A percentile compares a stretch with the other conserved stretches of the same genome.
Conservation (phyloP, 2,888 invertebrate genomes). For the Scelioninae gen. 1 region DNA sequence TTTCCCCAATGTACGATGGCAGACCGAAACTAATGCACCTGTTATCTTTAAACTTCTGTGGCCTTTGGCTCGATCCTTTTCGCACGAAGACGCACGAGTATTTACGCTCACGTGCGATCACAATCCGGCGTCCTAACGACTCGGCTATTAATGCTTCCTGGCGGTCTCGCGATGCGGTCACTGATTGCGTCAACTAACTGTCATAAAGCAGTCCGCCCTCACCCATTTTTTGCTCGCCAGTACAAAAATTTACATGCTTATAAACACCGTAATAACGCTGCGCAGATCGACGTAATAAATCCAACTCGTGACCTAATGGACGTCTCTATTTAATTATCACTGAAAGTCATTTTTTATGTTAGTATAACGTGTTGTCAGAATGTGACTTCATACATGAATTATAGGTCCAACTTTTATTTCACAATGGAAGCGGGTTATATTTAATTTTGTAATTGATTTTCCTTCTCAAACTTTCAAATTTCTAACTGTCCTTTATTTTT, state of each 20-base stretch:
- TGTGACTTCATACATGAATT: too few species aligned
- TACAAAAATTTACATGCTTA: constrained; percentile 35
- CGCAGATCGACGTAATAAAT: constrained; percentile 15
- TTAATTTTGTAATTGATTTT: too few species aligned
- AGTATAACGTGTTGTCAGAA: too few species aligned
- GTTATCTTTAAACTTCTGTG: constrained; percentile 75
- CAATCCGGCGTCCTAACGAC: constrained; percentile 24
- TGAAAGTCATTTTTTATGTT: too few species aligned
- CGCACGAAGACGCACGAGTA: constrained; percentile 46
- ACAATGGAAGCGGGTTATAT: too few species aligned
- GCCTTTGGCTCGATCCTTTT: constrained; percentile 40
- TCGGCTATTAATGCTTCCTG: neutral
- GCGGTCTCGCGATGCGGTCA: constrained; percentile 19
- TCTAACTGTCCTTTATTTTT: too few species aligned
- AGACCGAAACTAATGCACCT: constrained; percentile 82
- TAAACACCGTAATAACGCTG: constrained; percentile 24
- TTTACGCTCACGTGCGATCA: constrained; percentile 6
- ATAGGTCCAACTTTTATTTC: too few species aligned
- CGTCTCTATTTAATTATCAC: neutral
- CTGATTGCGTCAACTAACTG: constrained; percentile 31
- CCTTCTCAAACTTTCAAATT: too few species aligned
- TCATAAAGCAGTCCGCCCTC: constrained; percentile 23
- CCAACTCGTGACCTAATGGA: constrained; percentile 4
- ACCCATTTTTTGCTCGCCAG: constrained; percentile 6
- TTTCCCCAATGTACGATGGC: constrained; percentile 83